phyloP scores from a whole-genome alignment of 1,140 invertebrate genomes.

The Danaus plexippus region DNA sequence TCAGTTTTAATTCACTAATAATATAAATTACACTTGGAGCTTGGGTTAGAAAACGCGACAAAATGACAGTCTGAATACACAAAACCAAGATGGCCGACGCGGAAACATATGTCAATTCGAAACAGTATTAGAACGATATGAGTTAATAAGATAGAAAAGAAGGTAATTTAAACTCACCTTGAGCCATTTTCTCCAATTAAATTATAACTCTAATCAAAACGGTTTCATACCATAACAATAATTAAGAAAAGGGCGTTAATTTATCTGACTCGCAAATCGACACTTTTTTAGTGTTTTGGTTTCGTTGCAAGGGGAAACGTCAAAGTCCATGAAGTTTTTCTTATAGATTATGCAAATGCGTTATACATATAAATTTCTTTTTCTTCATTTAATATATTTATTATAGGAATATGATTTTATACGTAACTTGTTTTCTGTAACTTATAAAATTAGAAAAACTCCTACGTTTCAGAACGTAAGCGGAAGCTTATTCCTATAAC shows the following conservation, averaged over 20 bases:
- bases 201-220: conserved; percentile 7
- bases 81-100: conserved; percentile 57
- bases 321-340: too few species aligned
- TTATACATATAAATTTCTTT: too few species aligned
- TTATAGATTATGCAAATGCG: too few species aligned
- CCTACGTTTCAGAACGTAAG: conserved; percentile 20
- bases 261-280: conserved; percentile 27
- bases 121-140: conserved; percentile 4
- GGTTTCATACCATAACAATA: conserved; percentile 1
- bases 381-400: too few species aligned
- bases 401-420: too few species aligned
- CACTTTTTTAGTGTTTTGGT: conserved; percentile 15
- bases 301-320: conserved; percentile 7
- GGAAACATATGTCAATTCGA: conserved; percentile 46
- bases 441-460: background rate
- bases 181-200: conserved; percentile 38
- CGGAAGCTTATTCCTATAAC: conserved; percentile 14
- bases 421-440: background rate
- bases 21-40: background rate
- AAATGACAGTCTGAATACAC: conserved; percentile 29
- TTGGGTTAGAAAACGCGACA: conserved; percentile 8
- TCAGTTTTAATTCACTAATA: conserved; percentile 10
- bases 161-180: conserved; percentile 40
- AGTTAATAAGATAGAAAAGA: conserved; percentile 15
- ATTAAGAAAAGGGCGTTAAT: conserved; percentile 14